Evolutionary conservation across 1,140 invertebrate genomes (phyloP).

Genomic region (Cyrtorhinus lividipennis): DNA sequence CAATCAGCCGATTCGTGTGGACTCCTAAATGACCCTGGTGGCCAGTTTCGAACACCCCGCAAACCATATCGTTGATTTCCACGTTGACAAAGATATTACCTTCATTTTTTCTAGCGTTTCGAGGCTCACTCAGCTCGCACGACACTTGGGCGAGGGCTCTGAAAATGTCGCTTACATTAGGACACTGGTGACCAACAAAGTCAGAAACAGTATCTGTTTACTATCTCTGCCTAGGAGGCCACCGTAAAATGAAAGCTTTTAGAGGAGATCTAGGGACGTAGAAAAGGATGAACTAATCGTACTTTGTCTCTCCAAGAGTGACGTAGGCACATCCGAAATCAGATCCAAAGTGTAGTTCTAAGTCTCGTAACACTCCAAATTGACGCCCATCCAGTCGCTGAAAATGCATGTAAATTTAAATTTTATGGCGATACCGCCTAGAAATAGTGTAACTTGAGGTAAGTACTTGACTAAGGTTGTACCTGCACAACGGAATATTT

Average conservation of each 20-base stretch:
- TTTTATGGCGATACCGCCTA: not conserved
- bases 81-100: slow-evolving; percentile 75
- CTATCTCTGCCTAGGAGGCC: too few relatives aligned
- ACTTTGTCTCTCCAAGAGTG: slow-evolving; percentile 55
- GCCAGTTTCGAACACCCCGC: slow-evolving; percentile 59
- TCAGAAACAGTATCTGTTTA: too few relatives aligned
- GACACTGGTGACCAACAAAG: too few relatives aligned
- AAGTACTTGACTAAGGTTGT: not conserved
- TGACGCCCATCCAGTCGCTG: slow-evolving; percentile 71
- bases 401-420: slow-evolving; percentile 29
- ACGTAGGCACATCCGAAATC: slow-evolving; percentile 66
- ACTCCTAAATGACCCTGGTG: slow-evolving; percentile 54
- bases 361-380: slow-evolving; percentile 56
- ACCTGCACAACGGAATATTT: not conserved
- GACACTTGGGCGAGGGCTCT: slow-evolving; percentile 75
- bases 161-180: too few relatives aligned
- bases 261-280: too few relatives aligned
- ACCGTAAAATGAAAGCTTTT: too few relatives aligned
- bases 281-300: too few relatives aligned
- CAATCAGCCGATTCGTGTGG: slow-evolving; percentile 66
- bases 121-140: slow-evolving; percentile 71
- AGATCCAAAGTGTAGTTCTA: slow-evolving; percentile 64
- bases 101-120: slow-evolving; percentile 70
- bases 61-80: slow-evolving; percentile 69
- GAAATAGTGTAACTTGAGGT: not conserved